These are phyloP conservation scores for Berghia stephanieae DNA, from an alignment of 1,140 invertebrate species.

Conservation along the genomic window DNA sequence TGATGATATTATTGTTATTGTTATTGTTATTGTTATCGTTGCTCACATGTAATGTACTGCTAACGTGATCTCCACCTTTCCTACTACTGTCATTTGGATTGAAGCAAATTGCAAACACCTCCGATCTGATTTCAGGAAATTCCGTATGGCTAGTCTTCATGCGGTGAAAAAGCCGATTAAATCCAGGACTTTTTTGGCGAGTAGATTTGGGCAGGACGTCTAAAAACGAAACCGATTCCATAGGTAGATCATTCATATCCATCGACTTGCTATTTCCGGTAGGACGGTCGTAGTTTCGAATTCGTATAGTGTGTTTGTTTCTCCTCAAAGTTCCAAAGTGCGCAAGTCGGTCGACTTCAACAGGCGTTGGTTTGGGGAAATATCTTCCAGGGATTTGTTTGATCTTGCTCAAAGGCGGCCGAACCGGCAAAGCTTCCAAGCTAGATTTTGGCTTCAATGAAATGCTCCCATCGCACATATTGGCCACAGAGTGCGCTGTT, in stretches of 20 bases:
- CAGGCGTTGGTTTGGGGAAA: constrained; percentile 28
- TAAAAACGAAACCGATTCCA: constrained; percentile 20
- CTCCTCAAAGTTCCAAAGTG: not conserved
- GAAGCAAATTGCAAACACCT: constrained; percentile 35
- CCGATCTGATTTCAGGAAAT: constrained; percentile 20
- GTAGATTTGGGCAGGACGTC: constrained; percentile 16
- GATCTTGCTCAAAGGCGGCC: constrained; percentile 20
- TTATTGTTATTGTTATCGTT: no score
- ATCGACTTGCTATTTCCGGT: not conserved
- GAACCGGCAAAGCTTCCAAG: constrained; percentile 21
- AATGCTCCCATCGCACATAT: constrained; percentile 1
- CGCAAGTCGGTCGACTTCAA: not conserved
- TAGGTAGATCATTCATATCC: not conserved
- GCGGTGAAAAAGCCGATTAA: not conserved
- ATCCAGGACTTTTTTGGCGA: not conserved
- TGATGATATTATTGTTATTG: no score
- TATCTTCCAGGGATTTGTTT: constrained; percentile 31
- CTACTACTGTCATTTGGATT: constrained; percentile 8
- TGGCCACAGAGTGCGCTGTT: constrained; percentile 13
- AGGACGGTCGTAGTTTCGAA: not conserved
- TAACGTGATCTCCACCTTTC: constrained; percentile 13
- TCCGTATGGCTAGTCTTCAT: not conserved
- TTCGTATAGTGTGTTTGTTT: not conserved
- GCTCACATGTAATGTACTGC: no score
- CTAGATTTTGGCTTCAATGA: not conserved